phyloP scores from a whole-genome alignment of 53 echinoderm and acorn worm genomes.

The Henricia sp. region DNA sequence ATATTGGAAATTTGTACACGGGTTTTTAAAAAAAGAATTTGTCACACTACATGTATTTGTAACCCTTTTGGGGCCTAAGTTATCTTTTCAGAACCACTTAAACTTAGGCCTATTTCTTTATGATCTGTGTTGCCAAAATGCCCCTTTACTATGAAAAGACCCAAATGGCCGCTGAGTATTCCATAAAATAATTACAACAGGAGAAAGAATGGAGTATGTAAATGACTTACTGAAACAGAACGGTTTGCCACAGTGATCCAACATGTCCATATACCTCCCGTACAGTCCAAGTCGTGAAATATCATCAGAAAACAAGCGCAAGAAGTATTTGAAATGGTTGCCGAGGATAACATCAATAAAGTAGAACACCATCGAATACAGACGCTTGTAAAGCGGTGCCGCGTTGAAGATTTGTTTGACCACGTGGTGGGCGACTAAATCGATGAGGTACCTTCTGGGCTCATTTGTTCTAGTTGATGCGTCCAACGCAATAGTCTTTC shows the following conservation, averaged over 20 bases:
- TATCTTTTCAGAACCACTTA: too few species aligned
- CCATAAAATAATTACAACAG: not conserved
- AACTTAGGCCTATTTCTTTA: too few species aligned
- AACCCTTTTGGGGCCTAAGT: too few species aligned
- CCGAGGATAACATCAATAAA: constrained; percentile 66
- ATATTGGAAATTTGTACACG: too few species aligned
- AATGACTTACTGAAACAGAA: constrained; percentile 30
- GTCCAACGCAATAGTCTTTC: not conserved
- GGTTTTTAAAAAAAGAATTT: too few species aligned
- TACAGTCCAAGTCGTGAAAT: constrained; percentile 74
- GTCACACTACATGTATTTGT: too few species aligned
- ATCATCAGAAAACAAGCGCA: constrained; percentile 63
- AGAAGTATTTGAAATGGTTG: constrained; percentile 69
- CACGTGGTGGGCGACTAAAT: constrained; percentile 65
- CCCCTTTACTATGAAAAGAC: too few species aligned
- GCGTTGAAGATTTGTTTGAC: constrained; percentile 62
- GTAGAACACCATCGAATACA: constrained; percentile 62
- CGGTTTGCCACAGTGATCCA: constrained; percentile 76
- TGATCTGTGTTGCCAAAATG: too few species aligned
- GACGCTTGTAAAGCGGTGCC: constrained; percentile 64
- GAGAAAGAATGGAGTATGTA: too few species aligned
- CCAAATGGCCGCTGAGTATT: too few species aligned
- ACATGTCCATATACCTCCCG: constrained; percentile 76
- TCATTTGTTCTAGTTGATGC: not conserved
- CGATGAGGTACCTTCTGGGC: constrained; percentile 63